A percentile compares a stretch with the other conserved stretches of the same genome.
phyloP scores from a whole-genome alignment of 2,113 vertebrate genomes.

The Barnardius zonarius region DNA sequence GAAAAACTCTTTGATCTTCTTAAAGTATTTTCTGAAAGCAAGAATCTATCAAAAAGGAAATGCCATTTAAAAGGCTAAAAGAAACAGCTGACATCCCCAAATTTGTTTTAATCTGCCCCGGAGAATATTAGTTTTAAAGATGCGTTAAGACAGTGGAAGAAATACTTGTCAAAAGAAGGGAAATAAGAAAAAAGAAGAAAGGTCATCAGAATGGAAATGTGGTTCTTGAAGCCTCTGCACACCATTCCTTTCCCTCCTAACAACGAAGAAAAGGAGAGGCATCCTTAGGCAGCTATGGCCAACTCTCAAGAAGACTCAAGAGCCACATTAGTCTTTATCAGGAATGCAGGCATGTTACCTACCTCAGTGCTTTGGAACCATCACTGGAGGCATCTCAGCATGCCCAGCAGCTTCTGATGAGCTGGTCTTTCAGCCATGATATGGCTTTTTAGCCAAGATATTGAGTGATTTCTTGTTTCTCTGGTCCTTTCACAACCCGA shows the following conservation, averaged over 20 bases:
- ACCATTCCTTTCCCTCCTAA: not conserved
- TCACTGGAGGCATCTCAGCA: not conserved
- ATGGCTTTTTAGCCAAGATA: not conserved
- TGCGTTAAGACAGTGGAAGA: slow-evolving; percentile 52
- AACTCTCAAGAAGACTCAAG: not conserved
- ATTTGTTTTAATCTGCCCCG: slow-evolving; percentile 59
- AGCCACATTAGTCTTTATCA: rapidly evolving
- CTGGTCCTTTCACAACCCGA: not conserved
- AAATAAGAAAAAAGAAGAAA: not conserved
- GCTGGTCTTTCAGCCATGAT: not conserved
- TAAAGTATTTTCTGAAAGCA: slow-evolving; percentile 86
- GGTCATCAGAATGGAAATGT: slow-evolving; percentile 23
- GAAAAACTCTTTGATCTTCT: slow-evolving; percentile 89
- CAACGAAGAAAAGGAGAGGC: not conserved
- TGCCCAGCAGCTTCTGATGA: not conserved
- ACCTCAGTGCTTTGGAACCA: not conserved
- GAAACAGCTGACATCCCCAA: slow-evolving; percentile 72
- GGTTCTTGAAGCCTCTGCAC: not conserved
- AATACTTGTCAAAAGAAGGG: slow-evolving; percentile 25
- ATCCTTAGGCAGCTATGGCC: not conserved
- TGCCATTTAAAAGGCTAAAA: slow-evolving; percentile 69
- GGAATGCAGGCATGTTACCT: not conserved
- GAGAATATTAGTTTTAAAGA: slow-evolving; percentile 69
- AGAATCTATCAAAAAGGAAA: slow-evolving; percentile 84
- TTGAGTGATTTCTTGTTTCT: not conserved